Base-by-base conservation (phyloP, 92 coral and sea anemone genomes). In the Heliopora coerulea region DNA sequence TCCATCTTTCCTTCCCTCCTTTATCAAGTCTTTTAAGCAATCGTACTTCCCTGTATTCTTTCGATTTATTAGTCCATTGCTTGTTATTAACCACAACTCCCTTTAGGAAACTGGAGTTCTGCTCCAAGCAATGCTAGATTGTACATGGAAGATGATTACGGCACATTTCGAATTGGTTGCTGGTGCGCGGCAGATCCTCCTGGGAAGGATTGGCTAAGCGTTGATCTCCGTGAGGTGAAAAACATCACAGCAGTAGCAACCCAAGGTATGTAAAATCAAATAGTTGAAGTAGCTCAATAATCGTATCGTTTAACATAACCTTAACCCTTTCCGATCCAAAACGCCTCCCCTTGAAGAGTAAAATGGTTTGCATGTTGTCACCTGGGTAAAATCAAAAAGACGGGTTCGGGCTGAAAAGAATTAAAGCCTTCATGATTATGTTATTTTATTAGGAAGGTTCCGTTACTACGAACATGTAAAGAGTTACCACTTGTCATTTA, bases 81-180 rank as follows among this genome's bases (percentile, higher is more conserved):
- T n/a, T n/a, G n/a, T n/a, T 46, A 46, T 6, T 2, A 46, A 46
- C 15, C 14, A 2, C n/a, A 2, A 8, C 15, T 46, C 13, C 14
- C 41, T 27, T 11, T 18, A 67, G 77, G 77, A 3, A 20, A 30
- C 72, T 89, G 96, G 96, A 83, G 79, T 24, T 66, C 88, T 21
- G 86, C 86, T 19, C 88, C 91, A 9, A 83, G 88, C 81, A 89
- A 89, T 86, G 91, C 96, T 32, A 78, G 96, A 28, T 49, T 89
- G 81, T 89, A 89, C 57, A 37, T 75, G 32, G 79, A 50, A 13
- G 96, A 89, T 64, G 85, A 83, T 28, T 69, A 69, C 17, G 58
- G 48, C 8, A 23, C 62, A 33, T 80, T 81, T 56, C 84, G 91
- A 12, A 82, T 83, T 0, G 96, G 96, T 20, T 87, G 73, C 79